Percentiles rank a stretch among this genome's conserved stretches.
Evolutionary conservation across 2,888 invertebrate genomes (phyloP).

Genomic region (Tanaodytes sp.): DNA sequence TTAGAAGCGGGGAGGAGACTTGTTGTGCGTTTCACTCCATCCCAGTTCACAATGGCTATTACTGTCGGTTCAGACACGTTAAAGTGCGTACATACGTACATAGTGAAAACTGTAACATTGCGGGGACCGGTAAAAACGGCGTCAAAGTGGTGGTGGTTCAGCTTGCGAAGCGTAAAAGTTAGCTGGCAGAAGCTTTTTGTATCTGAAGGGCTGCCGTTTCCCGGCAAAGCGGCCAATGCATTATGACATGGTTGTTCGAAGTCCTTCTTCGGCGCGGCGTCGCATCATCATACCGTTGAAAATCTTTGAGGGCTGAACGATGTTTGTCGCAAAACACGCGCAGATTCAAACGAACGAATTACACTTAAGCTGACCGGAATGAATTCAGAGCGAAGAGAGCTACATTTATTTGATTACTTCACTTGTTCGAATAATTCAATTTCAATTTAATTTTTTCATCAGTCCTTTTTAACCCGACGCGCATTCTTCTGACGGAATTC

Average conservation of each 20-base stretch:
- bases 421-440: conserved; percentile 11
- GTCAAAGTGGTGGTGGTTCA: conserved; percentile 53
- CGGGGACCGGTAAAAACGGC: conserved; percentile 37
- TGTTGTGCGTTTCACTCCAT: conserved; percentile 53
- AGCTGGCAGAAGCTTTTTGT: conserved; percentile 65
- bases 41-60: conserved; percentile 54
- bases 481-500: conserved; percentile 10
- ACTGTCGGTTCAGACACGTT: conserved; percentile 51
- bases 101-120: conserved; percentile 38
- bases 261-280: conserved; percentile 61
- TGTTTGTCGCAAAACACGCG: conserved; percentile 40
- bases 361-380: conserved; percentile 50
- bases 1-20: conserved; percentile 50
- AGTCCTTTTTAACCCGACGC: neutral
- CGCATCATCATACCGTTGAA: no score
- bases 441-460: conserved; percentile 18
- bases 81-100: conserved; percentile 50
- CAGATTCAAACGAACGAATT: conserved; percentile 43
- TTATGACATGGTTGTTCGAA: conserved; percentile 70
- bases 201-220: conserved; percentile 61
- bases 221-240: conserved; percentile 62
- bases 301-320: conserved; percentile 54
- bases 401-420: conserved; percentile 42
- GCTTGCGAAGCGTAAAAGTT: conserved; percentile 66
- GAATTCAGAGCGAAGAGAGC: no score